phyloP scores from a whole-genome alignment of 2,797 vertebrate genomes.

The Notoglanidium macrostoma region DNA sequence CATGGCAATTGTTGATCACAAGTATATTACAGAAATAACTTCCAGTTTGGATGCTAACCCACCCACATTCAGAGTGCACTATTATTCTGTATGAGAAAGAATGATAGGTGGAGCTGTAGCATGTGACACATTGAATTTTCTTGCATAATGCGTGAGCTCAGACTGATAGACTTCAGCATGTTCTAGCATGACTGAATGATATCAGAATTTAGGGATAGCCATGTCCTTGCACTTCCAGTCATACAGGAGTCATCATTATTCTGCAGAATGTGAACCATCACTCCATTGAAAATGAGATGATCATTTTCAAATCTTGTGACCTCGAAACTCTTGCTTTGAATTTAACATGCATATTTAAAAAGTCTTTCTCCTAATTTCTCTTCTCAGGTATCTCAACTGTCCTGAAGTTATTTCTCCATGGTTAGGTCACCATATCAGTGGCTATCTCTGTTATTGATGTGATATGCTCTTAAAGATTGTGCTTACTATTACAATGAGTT shows the following conservation, averaged over 20 bases:
- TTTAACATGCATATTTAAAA: neutral
- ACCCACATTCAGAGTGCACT: neutral
- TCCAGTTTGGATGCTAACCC: neutral
- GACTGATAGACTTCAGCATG: slow-evolving; percentile 3
- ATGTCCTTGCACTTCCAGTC: slow-evolving; percentile 24
- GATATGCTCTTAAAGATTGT: neutral
- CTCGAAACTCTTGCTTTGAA: neutral
- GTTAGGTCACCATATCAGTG: neutral
- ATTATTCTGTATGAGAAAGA: neutral
- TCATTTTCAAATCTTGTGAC: slow-evolving; percentile 24
- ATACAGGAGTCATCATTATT: slow-evolving; percentile 40
- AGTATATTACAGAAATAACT: neutral
- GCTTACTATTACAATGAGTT: neutral
- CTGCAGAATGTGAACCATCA: slow-evolving; percentile 34
- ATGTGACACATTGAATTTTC: slow-evolving; percentile 15
- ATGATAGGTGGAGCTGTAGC: neutral
- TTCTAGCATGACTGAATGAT: slow-evolving; percentile 17
- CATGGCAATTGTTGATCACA: neutral
- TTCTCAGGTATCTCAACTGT: neutral
- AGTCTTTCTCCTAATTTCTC: neutral
- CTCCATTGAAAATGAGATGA: neutral
- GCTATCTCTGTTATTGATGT: neutral
- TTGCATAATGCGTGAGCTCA: neutral
- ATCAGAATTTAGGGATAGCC: slow-evolving; percentile 5
- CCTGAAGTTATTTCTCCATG: neutral